Base-by-base conservation (phyloP, 2,888 invertebrate genomes). In the Tetramorium bicarinatum region DNA sequence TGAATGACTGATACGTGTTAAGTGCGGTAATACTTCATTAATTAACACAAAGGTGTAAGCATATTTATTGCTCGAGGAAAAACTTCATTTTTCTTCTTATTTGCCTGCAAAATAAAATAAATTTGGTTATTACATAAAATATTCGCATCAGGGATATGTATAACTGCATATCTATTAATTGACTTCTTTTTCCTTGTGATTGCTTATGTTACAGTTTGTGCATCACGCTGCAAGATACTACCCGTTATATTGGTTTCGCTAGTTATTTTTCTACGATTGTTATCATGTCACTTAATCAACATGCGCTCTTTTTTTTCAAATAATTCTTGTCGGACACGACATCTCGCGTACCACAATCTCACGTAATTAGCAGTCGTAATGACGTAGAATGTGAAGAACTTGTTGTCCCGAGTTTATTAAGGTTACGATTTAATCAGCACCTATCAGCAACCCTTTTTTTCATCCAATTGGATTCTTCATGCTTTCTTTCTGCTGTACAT, bases 391-490 rank as follows among this genome's bases (percentile, higher is more conserved):
- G 21, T 25, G 44, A 71, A 21, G 56, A 69, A 56, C 21, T 41
- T 79, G 71, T 71, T 71, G 79, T 11, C 21, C 13, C 34, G 25
- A 71, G 34, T 59, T 80, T 80, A 72, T 80, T 59, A 72, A 9
- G 18, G 29, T 71, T 59, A 72, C 47, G 47, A 59, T 25, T 34
- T 71, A 80, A 77, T 80, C 56, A 72, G 21, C 38, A 59, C 9
- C 1, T 9, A 18, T 59, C 59, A 80, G 34, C 29, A 29, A 2
- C 2, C n/a, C 49, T 29, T 56, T 67, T 9, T 64, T 77, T 67
- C 13, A 21, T 56, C 18, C 25, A 49, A 6, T 76, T 47, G 9
- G 2, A 7, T 52, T 49, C 9, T 49, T 41, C 2, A 3, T 25
- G 18, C 11, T 72, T 66, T 66, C 7, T 8, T 38, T 61, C 13